Evolutionary conservation across 2,797 vertebrate genomes (phyloP).

Genomic region (Diplodus sargus): DNA sequence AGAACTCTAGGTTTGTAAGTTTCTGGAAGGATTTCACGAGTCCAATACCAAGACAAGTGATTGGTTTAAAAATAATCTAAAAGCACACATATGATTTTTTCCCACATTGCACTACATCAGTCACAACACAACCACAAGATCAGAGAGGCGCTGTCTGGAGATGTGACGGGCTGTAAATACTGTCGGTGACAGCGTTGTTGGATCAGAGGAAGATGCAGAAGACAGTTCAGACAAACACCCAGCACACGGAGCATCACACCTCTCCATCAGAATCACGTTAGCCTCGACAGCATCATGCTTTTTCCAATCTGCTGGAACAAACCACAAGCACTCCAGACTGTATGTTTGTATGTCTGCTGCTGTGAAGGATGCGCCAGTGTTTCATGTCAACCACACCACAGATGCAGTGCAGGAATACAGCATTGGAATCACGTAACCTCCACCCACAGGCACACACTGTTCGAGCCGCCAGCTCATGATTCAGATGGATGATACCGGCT

Average conservation of each 20-base stretch:
- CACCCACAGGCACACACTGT: slow-evolving; percentile 44
- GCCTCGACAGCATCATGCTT: neutral
- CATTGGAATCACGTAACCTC: slow-evolving; percentile 48
- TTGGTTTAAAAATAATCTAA: neutral
- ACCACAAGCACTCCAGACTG: slow-evolving; percentile 6
- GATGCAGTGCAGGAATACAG: slow-evolving; percentile 28
- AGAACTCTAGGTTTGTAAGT: neutral
- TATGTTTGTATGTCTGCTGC: slow-evolving; percentile 21
- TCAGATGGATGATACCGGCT: slow-evolving; percentile 64
- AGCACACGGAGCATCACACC: neutral
- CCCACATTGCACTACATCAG: too few species aligned
- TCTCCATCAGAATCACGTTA: slow-evolving; percentile 11
- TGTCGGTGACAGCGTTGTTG: neutral
- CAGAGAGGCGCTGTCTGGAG: neutral
- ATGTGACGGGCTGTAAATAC: neutral
- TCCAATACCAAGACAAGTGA: neutral
- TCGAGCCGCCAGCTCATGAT: slow-evolving; percentile 50
- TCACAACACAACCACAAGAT: neutral
- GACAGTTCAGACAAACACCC: slow-evolving; percentile 5
- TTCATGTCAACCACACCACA: slow-evolving; percentile 27
- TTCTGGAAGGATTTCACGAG: neutral
- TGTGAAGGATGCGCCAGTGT: slow-evolving; percentile 17
- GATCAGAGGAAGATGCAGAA: neutral
- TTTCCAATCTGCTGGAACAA: neutral
- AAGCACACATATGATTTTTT: neutral